Percentiles rank a stretch among this genome's conserved stretches.
phyloP scores from a whole-genome alignment of 2,888 invertebrate genomes.

The Xestia ashworthii region DNA sequence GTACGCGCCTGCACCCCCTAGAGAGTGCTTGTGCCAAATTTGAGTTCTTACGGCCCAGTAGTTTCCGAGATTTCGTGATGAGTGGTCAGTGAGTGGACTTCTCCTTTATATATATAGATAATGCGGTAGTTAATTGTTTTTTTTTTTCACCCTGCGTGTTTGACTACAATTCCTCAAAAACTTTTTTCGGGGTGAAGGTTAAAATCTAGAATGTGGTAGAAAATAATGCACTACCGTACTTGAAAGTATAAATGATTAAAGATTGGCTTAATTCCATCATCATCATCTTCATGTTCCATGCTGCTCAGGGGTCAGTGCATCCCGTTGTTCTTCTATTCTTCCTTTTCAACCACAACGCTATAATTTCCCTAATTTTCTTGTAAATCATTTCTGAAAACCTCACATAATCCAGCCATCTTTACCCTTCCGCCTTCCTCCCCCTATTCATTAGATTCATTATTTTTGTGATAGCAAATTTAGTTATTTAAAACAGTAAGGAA shows the following conservation, averaged over 20 bases:
- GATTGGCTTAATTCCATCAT: neutral
- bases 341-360: neutral
- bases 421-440: neutral
- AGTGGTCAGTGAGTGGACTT: too few relatives aligned
- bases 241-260: neutral
- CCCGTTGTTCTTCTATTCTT: neutral
- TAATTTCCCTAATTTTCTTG: neutral
- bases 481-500: conserved; percentile 2
- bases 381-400: neutral
- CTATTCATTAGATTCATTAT: neutral
- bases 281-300: neutral
- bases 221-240: neutral
- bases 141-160: conserved; percentile 8
- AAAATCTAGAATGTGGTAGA: neutral
- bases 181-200: neutral
- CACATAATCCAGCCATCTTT: neutral
- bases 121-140: conserved; percentile 2
- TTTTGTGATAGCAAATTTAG: neutral
- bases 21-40: too few relatives aligned
- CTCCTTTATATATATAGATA: too few relatives aligned
- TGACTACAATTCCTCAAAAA: neutral
- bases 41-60: too few relatives aligned
- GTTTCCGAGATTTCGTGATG: too few relatives aligned
- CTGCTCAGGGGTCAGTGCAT: neutral
- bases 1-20: too few relatives aligned